Evolutionary conservation across 2,888 invertebrate genomes (phyloP).

Genomic region (Luffia ferchaultella): DNA sequence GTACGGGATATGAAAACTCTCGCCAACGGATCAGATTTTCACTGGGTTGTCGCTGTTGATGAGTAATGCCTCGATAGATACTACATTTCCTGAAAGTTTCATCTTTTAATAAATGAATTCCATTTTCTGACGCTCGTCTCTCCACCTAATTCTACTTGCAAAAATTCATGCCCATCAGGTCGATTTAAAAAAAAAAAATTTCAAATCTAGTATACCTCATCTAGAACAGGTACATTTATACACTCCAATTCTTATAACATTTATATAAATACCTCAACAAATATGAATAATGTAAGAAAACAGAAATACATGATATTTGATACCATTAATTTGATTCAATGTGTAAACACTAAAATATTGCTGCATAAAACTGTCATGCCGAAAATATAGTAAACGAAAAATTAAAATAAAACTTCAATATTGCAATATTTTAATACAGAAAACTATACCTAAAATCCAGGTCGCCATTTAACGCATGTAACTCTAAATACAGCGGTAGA

Average conservation of each 20-base stretch:
- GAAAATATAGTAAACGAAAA: not conserved
- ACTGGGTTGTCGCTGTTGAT: too few relatives aligned
- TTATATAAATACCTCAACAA: not conserved
- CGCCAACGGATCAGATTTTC: too few relatives aligned
- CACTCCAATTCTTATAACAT: not conserved
- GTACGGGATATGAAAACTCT: too few relatives aligned
- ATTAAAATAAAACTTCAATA: not conserved
- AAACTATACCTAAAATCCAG: not conserved
- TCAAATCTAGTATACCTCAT: not conserved
- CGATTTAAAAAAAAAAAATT: not conserved
- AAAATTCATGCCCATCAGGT: not conserved
- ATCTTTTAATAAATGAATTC: too few relatives aligned
- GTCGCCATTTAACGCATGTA: not conserved
- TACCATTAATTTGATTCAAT: slow-evolving; percentile 42
- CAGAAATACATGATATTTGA: slow-evolving; percentile 38
- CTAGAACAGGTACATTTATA: not conserved
- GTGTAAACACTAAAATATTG: too few relatives aligned
- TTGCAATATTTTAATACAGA: not conserved
- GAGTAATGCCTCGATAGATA: too few relatives aligned
- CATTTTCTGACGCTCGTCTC: too few relatives aligned
- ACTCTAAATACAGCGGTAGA: not conserved
- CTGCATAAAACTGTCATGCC: too few relatives aligned
- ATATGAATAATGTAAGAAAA: not conserved
- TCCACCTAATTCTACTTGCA: not conserved
- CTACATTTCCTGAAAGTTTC: too few relatives aligned